Base-by-base conservation (phyloP, 2,797 vertebrate species). In the Champsocephalus esox region DNA sequence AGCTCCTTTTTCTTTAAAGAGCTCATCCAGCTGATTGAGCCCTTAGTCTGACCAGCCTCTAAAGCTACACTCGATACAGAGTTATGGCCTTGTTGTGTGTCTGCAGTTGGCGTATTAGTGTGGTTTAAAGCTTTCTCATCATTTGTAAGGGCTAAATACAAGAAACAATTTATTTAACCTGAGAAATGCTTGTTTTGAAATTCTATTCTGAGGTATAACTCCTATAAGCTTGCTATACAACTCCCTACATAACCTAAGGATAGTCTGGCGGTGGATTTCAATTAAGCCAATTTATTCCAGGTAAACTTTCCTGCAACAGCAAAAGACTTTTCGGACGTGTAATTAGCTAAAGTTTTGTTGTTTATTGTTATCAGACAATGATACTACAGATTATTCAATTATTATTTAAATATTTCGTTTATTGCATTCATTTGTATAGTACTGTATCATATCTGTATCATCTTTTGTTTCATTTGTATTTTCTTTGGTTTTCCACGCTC, bases 1-100 rank as follows among this genome's bases (percentile, higher is more conserved):
- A 85, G 72, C 84, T 78, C 72, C 71, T 28, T 28, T 28, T 24
- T 86, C 81, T 82, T 82, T 82, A 72, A 66, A 61, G 46, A 46
- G 61, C 77, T 86, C 71, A 66, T 73, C 57, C 66, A 55, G 71
- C 62, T 61, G 69, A 72, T 70, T 38, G 56, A 59, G 65, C 75
- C 66, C 71, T 32, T 16, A 34, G 38, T 74, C 41, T 49, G 68
- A 54, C 56, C 52, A 34, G 54, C 11, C 48, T 60, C 55, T 63
- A 57, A 71, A 51, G 58, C 50, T 12, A 21, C 9, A 65, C 59
- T 38, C n/a, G 63, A 60, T 84, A 60, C 32, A 82, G 66, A 76
- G 86, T 61, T 67, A 73, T 32, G 73, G 16, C 16, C 69, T 58
- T 62, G 56, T 74, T 74, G 60, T 77, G 58, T 65, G 56, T 78